Evolutionary conservation across 2,113 vertebrate species (phyloP).

Genomic region (Notiomystis cincta): DNA sequence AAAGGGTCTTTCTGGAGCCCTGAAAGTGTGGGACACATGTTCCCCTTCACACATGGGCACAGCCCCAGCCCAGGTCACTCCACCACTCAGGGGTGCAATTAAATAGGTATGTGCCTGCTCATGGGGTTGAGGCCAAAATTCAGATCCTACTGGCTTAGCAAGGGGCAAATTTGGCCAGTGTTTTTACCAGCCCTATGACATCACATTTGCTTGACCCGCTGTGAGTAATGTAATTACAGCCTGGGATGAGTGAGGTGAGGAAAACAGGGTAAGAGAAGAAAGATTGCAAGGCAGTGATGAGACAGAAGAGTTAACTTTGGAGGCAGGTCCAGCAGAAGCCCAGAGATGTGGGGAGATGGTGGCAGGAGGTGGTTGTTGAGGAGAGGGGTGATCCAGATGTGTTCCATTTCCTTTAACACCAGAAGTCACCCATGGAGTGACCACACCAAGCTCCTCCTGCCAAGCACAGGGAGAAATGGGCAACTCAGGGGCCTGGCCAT

Average conservation of each 20-base stretch:
- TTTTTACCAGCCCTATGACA: not conserved
- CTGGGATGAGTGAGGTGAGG: not conserved
- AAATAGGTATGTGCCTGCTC: constrained; percentile 16
- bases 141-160: constrained; percentile 48
- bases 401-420: not conserved
- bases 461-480: not conserved
- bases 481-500: not conserved
- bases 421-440: not conserved
- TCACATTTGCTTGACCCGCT: not conserved
- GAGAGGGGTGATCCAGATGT: not conserved
- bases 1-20: not conserved
- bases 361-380: not conserved
- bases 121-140: constrained; percentile 27
- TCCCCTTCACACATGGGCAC: not conserved
- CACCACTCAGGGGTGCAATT: constrained; percentile 1
- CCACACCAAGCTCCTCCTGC: not conserved
- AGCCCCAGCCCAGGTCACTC: not conserved
- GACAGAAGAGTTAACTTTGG: not conserved
- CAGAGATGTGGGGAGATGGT: not conserved
- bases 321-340: not conserved
- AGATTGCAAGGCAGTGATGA: not conserved
- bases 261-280: not conserved
- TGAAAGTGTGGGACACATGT: not conserved
- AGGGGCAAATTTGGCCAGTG: constrained; percentile 12
- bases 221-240: constrained; percentile 46